phyloP scores from a whole-genome alignment of 2,113 vertebrate species.

The Zingel zingel region DNA sequence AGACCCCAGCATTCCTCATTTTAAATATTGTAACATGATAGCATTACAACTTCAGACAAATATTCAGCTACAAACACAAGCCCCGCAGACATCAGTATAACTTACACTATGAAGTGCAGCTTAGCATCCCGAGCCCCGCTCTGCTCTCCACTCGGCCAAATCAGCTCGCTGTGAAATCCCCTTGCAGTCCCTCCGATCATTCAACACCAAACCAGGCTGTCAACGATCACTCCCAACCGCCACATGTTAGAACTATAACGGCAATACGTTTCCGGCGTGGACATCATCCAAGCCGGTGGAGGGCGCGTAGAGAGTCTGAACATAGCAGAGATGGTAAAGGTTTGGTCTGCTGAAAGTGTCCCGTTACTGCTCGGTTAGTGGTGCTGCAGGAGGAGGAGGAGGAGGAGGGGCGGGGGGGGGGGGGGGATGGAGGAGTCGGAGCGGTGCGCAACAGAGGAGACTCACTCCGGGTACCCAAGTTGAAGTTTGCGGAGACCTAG shows the following conservation, averaged over 20 bases:
- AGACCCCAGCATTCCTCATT: neutral
- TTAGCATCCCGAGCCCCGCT: constrained; percentile 49
- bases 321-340: constrained; percentile 18
- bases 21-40: neutral
- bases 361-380: constrained; percentile 69
- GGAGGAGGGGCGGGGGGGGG: neutral
- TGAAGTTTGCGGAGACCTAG: constrained; percentile 54
- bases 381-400: constrained; percentile 63
- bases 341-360: constrained; percentile 69
- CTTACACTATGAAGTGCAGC: constrained; percentile 53
- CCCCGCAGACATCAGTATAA: constrained; percentile 32
- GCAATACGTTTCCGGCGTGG: constrained; percentile 14
- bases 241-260: constrained; percentile 2
- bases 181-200: constrained; percentile 36
- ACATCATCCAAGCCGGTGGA: constrained; percentile 44
- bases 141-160: constrained; percentile 43
- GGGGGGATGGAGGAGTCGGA: constrained; percentile 17
- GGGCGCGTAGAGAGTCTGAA: constrained; percentile 27
- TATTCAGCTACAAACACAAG: neutral
- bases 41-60: constrained; percentile 33
- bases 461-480: constrained; percentile 54
- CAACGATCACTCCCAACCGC: constrained; percentile 11
- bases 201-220: constrained; percentile 41
- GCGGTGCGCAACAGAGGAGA: constrained; percentile 57
- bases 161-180: constrained; percentile 16